Percentiles rank a stretch among this genome's conserved stretches.
Conservation (phyloP, 2,797 vertebrate genomes). For the Rhabdomys pumilio region DNA sequence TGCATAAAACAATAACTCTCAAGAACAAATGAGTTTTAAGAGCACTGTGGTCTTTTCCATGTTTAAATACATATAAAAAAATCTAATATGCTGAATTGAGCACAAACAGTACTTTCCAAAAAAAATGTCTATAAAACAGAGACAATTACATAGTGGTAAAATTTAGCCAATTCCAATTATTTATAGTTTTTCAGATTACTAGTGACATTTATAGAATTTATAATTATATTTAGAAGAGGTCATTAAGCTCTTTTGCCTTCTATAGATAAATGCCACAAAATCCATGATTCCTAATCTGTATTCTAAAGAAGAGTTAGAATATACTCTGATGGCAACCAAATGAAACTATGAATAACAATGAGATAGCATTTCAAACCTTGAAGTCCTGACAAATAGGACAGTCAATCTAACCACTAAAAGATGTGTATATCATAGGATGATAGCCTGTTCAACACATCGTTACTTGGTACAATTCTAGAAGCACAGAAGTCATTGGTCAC, state of each 20-base stretch:
- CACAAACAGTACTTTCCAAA: not conserved
- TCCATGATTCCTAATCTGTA: not conserved
- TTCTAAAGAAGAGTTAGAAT: not conserved
- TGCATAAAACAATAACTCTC: not conserved
- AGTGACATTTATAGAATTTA: not conserved
- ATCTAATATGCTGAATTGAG: not conserved
- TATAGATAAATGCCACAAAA: not conserved
- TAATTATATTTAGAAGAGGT: not conserved
- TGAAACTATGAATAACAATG: not conserved
- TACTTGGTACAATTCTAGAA: not conserved
- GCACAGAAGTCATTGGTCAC: not conserved
- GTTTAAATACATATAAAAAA: not conserved
- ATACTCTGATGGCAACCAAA: not conserved
- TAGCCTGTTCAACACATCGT: not conserved
- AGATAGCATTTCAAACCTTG: not conserved
- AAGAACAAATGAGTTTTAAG: conserved; percentile 32
- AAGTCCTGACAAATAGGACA: not conserved
- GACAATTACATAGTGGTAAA: not conserved
- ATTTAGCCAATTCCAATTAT: not conserved
- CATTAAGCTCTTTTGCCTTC: not conserved
- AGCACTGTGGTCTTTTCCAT: not conserved
- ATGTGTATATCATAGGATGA: not conserved
- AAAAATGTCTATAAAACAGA: not conserved
- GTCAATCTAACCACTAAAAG: not conserved
- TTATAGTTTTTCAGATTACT: not conserved